phyloP scores from a whole-genome alignment of 2,888 invertebrate species.

The Heterodera filipjevi region DNA sequence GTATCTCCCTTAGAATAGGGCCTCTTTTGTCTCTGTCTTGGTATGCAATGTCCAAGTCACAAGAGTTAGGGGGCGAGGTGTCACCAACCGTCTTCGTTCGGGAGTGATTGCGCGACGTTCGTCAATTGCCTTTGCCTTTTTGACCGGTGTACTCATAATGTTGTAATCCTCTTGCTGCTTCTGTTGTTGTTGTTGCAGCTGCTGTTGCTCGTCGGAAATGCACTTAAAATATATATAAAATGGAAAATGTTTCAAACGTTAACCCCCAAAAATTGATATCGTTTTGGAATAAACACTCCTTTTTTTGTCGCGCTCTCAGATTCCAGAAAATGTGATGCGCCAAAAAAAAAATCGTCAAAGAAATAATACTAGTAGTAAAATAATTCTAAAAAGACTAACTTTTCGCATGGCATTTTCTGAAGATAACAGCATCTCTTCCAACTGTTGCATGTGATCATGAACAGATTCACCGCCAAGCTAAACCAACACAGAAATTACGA shows the following conservation, averaged over 20 bases:
- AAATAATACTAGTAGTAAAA: too few relatives aligned
- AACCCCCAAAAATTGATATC: too few relatives aligned
- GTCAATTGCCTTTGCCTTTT: neutral
- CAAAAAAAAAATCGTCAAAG: too few relatives aligned
- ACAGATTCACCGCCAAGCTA: slow-evolving; percentile 14
- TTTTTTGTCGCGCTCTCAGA: neutral
- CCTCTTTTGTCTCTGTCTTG: too few relatives aligned
- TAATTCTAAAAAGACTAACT: neutral
- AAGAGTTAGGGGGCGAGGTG: too few relatives aligned
- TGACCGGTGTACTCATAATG: neutral
- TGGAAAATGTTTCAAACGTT: too few relatives aligned
- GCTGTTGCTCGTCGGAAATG: neutral
- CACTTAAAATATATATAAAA: neutral
- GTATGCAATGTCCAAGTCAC: too few relatives aligned
- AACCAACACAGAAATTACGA: neutral
- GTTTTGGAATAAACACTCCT: too few relatives aligned
- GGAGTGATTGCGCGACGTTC: neutral
- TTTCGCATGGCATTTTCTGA: neutral
- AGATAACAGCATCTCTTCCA: neutral
- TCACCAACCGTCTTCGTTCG: slow-evolving; percentile 20
- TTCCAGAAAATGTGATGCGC: too few relatives aligned
- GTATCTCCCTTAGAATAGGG: too few relatives aligned
- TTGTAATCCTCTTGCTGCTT: neutral
- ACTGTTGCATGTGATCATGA: neutral
- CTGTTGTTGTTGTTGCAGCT: neutral